These are phyloP conservation scores for Chrysina gloriosa DNA, from an alignment of 2,888 invertebrate genomes.

Conservation along the genomic window DNA sequence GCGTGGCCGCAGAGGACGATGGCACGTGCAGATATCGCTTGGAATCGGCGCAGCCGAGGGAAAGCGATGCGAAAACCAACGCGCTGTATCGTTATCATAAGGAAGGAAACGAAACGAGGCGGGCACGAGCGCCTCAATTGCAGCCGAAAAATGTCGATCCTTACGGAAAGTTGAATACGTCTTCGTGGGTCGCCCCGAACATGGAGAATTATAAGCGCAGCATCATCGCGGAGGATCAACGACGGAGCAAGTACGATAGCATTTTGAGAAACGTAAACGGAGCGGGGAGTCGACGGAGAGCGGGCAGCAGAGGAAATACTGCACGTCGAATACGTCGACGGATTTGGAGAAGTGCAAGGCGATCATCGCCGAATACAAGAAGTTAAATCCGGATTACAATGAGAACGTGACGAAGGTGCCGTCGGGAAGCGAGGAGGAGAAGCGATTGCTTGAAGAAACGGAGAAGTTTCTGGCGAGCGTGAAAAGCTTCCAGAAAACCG, in stretches of 20 bases:
- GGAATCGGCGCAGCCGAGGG: conserved; percentile 36
- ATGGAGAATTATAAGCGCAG: conserved; percentile 25
- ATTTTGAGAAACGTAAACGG: conserved; percentile 14
- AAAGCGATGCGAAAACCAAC: conserved; percentile 25
- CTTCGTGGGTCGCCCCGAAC: conserved; percentile 27
- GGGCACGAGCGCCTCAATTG: conserved; percentile 39
- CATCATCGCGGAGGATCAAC: neutral
- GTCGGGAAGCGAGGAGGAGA: conserved; percentile 25
- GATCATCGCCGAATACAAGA: conserved; percentile 21
- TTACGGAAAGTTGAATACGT: conserved; percentile 40
- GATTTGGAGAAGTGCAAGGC: conserved; percentile 30
- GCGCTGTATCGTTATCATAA: conserved; percentile 20
- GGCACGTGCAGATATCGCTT: conserved; percentile 27
- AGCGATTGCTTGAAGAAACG: conserved; percentile 3
- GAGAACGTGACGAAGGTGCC: conserved; percentile 1
- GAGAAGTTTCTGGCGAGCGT: conserved; percentile 10
- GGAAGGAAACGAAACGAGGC: conserved; percentile 8
- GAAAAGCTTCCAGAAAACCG: neutral
- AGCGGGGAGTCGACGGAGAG: too few relatives aligned
- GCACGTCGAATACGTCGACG: conserved; percentile 2
- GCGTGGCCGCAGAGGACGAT: neutral
- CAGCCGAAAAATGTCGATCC: conserved; percentile 47
- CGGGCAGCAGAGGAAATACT: conserved; percentile 29
- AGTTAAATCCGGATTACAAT: conserved; percentile 15
- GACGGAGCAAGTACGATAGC: conserved; percentile 5